Evolutionary conservation across 2,888 invertebrate species (phyloP), one percentile per base, ranked within the genome.

Genomic region (Nemotelus nigrinus): DNA sequence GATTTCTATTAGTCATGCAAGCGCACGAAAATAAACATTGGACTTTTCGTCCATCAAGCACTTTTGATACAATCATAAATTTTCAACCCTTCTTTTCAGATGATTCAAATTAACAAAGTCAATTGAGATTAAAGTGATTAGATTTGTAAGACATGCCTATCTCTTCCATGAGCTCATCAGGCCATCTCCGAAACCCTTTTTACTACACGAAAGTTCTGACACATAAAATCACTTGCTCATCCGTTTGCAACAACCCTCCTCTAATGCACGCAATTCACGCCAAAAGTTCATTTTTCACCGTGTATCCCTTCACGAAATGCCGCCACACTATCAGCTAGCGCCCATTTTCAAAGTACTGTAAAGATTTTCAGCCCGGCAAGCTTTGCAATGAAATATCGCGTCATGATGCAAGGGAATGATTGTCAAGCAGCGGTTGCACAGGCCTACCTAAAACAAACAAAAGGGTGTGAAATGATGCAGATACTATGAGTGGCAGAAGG

Each of bases 391-490:
- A 8, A 60, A 60, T 60, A 60, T 60, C 41, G 60, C 60, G 25
- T 43, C 41, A 60, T 41, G 60, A 60, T 60, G 60, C 60, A 60
- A 60, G 60, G 60, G 60, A 60, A 60, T 60, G 41, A 41, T 64
- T 43, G 65, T n/a, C 64, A 10, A 47, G 45, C 4, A 45, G 39
- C 44, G 50, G 48, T 50, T 68, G 47, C 48, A 44, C 50, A 64
- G 58, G 68, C 77, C 63, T 55, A 41, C 77, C 41, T 76, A 79
- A 80, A 81, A 79, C 79, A 81, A 81, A 80, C 81, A 82, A 79
- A 79, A 79, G 80, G 81, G 80, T 81, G 80, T 79, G 76, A 81
- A 81, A 55, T 45, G 74, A 80, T 76, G 77, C 79, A 79, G 78
- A 79, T 70, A 79, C 79, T 79, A 77, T 71, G 77, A 77, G 65